Evolutionary conservation across 92 coral and sea anemone species (phyloP).

Genomic region (Epizoanthus illoricatus): DNA sequence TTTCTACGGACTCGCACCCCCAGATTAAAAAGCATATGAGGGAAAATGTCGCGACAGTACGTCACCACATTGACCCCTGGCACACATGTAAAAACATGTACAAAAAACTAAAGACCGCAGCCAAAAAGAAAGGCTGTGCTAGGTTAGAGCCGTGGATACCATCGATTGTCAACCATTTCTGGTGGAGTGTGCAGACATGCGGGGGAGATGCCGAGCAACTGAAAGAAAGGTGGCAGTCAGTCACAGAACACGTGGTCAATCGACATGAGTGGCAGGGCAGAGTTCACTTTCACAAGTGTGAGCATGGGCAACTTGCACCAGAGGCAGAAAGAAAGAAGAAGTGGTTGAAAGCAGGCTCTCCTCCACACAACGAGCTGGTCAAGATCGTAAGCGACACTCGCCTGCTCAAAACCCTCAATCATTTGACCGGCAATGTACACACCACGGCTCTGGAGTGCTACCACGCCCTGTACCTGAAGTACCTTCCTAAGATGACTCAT

Average conservation of each 20-base stretch:
- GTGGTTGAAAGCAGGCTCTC: constrained; percentile 41
- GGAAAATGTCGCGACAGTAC: neutral
- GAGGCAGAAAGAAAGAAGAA: neutral
- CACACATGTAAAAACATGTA: constrained; percentile 31
- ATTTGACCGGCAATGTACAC: constrained; percentile 15
- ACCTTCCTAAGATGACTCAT: constrained; percentile 43
- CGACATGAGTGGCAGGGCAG: constrained; percentile 42
- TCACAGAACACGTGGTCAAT: constrained; percentile 20
- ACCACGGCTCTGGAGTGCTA: constrained; percentile 46
- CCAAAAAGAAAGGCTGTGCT: constrained; percentile 26
- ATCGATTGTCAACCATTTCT: constrained; percentile 33
- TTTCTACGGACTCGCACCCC: constrained; percentile 27
- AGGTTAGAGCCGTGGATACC: constrained; percentile 21
- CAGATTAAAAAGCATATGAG: constrained; percentile 34
- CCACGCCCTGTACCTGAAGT: constrained; percentile 56
- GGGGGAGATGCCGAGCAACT: constrained; percentile 22
- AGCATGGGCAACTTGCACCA: constrained; percentile 28
- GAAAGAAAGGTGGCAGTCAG: constrained; percentile 41
- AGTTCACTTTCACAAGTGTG: constrained; percentile 30
- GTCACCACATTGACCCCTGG: constrained; percentile 37
- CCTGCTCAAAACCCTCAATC: constrained; percentile 23
- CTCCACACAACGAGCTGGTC: constrained; percentile 29
- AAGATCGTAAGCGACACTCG: constrained; percentile 37
- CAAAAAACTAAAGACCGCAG: constrained; percentile 26
- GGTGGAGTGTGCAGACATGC: constrained; percentile 39